A percentile compares a stretch with the other conserved stretches of the same genome.
These are phyloP conservation scores for Meghimatium bilineatum DNA, from an alignment of 2,888 invertebrate species.

Conservation along the genomic window DNA sequence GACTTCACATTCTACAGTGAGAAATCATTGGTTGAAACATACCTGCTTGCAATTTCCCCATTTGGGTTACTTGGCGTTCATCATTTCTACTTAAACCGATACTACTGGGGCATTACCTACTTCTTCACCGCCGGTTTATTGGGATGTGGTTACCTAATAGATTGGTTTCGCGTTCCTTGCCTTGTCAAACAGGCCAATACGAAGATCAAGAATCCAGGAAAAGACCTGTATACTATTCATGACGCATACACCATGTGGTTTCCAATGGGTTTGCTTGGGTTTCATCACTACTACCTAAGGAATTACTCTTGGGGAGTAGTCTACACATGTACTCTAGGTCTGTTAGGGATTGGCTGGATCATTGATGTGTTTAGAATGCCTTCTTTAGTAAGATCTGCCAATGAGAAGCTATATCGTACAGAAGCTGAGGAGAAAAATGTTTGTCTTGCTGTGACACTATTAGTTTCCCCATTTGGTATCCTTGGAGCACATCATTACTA, in stretches of 20 bases:
- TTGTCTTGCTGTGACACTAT: constrained; percentile 42
- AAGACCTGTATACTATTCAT: constrained; percentile 50
- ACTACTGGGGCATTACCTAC: constrained; percentile 56
- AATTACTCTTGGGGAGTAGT: constrained; percentile 50
- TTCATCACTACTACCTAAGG: constrained; percentile 56
- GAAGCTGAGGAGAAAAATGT: background rate
- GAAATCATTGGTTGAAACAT: constrained; percentile 30
- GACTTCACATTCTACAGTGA: background rate
- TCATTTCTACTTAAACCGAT: constrained; percentile 35
- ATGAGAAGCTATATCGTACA: background rate
- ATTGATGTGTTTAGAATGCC: constrained; percentile 54
- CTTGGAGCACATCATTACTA: constrained; percentile 55
- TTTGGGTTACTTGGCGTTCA: constrained; percentile 37
- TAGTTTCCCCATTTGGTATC: constrained; percentile 47
- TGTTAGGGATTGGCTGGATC: constrained; percentile 55
- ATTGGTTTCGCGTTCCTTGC: constrained; percentile 60
- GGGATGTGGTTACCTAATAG: constrained; percentile 60
- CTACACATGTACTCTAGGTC: constrained; percentile 52
- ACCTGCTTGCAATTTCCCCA: constrained; percentile 23
- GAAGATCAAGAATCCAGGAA: constrained; percentile 19
- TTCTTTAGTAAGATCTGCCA: constrained; percentile 50
- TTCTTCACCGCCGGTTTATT: constrained; percentile 61
- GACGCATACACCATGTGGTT: constrained; percentile 56
- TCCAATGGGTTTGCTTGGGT: constrained; percentile 52
- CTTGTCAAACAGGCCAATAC: constrained; percentile 57